A percentile compares a stretch with the other conserved stretches of the same genome.
These are phyloP conservation scores for Asarcornis scutulata DNA, from an alignment of 2,113 vertebrate genomes.

Conservation along the genomic window DNA sequence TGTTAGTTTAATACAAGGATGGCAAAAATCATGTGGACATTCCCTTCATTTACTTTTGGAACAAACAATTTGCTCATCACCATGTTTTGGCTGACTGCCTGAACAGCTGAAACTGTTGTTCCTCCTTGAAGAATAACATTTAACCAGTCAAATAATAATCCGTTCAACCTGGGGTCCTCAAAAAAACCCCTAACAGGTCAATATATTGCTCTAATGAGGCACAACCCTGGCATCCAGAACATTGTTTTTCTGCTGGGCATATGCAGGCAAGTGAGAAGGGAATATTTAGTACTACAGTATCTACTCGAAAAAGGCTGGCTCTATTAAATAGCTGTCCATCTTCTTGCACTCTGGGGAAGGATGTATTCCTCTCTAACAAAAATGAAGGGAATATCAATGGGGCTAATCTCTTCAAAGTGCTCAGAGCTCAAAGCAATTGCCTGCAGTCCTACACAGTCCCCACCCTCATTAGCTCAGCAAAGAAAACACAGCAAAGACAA, in stretches of 20 bases:
- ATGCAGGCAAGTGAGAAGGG: conserved; percentile 18
- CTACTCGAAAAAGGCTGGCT: conserved; percentile 66
- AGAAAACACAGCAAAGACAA: conserved; percentile 63
- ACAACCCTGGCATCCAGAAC: background rate
- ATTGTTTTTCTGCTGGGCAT: conserved; percentile 7
- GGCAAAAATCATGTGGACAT: conserved; percentile 43
- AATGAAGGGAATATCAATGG: conserved; percentile 78
- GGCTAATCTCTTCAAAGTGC: conserved; percentile 77
- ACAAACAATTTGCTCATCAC: conserved; percentile 58
- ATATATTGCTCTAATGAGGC: conserved; percentile 6
- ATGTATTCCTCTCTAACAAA: conserved; percentile 54
- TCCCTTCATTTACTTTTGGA: conserved; percentile 9
- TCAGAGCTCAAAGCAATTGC: conserved; percentile 69
- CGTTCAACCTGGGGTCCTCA: background rate
- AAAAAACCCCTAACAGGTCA: background rate
- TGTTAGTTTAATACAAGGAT: conserved; percentile 42
- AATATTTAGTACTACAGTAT: conserved; percentile 58
- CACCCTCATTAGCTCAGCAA: conserved; percentile 70
- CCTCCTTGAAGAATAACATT: conserved; percentile 55
- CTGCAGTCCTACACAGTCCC: conserved; percentile 54
- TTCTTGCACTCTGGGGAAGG: conserved; percentile 65
- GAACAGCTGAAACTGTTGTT: conserved; percentile 5
- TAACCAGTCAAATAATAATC: conserved; percentile 44
- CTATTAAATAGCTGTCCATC: conserved; percentile 74
- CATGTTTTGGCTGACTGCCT: conserved; percentile 32